Base-by-base conservation (phyloP, 2,888 invertebrate species). In the Chrysodeixis includens region DNA sequence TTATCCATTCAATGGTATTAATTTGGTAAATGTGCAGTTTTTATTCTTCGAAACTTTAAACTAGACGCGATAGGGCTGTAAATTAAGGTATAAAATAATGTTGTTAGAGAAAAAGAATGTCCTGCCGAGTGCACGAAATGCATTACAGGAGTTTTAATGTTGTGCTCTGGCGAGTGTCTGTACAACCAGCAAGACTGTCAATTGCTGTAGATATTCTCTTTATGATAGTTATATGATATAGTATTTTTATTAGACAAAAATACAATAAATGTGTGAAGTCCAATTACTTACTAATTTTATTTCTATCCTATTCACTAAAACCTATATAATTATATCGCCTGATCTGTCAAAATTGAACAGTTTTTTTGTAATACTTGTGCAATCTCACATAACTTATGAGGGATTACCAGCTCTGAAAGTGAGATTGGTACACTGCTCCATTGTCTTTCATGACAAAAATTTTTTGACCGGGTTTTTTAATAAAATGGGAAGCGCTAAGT, bases 191-290 rank as follows among this genome's bases (percentile, higher is more conserved):
- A 93, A 93, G 92, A 92, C 92, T 94, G 94, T 94, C 93, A 93
- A 93, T 93, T 94, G 95, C 93, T 93, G 93, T 93, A 93, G 92
- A 93, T 93, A 93, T 91, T 90, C 89, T 90, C 88, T 93, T 88
- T 91, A 90, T 88, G 75, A 92, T 93, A 94, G 92, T 92, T 92
- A 92, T 88, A 92, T 90, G 81, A 93, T 90, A 94, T 92, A 94
- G 93, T 94, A 95, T 95, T 95, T 94, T 95, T 95, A 95, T 93
- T 95, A 95, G 95, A 94, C 93, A 88, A 93, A 94, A 95, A 94
- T 94, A 94, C 94, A 95, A 95, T 94, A 95, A 95, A 94, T 94
- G 95, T 95, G 95, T 95, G 95, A 94, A 94, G 94, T 94, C 94
- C 93, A 92, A 83, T 75, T 67, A 44, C 67, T 67, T 63, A 57